Conservation (phyloP, 1,140 invertebrate genomes). For the Ladona fulva region DNA sequence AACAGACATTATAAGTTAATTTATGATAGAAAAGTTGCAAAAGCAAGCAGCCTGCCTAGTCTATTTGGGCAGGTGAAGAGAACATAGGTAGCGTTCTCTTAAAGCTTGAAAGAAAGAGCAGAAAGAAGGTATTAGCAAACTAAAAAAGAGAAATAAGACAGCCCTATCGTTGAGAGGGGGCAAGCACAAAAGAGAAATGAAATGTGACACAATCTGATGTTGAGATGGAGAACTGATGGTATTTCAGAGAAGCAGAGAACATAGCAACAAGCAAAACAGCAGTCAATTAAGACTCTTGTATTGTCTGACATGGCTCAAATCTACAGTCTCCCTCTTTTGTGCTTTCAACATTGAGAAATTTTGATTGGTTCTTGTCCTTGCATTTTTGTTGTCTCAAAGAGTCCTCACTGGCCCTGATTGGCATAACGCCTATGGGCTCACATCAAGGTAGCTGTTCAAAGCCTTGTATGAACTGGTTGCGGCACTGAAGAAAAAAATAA, state of each 20-base stretch:
- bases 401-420: background rate
- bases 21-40: no score
- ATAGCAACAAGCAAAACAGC: background rate
- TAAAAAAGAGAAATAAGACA: background rate
- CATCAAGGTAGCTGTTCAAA: background rate
- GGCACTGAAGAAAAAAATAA: background rate
- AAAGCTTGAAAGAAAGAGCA: background rate
- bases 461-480: background rate
- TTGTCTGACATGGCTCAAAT: background rate
- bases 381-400: background rate
- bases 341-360: background rate
- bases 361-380: background rate
- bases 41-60: no score
- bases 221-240: background rate
- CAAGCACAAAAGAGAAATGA: background rate
- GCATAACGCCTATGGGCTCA: background rate
- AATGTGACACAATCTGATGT: background rate
- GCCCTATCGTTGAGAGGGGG: background rate
- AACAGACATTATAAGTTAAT: no score
- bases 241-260: background rate
- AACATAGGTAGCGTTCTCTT: background rate
- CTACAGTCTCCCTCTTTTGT: slow-evolving; percentile 4
- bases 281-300: background rate
- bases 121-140: background rate
- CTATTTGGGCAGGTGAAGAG: background rate